Base-by-base conservation (phyloP, 1,140 invertebrate genomes). In the Cyclina sinensis region DNA sequence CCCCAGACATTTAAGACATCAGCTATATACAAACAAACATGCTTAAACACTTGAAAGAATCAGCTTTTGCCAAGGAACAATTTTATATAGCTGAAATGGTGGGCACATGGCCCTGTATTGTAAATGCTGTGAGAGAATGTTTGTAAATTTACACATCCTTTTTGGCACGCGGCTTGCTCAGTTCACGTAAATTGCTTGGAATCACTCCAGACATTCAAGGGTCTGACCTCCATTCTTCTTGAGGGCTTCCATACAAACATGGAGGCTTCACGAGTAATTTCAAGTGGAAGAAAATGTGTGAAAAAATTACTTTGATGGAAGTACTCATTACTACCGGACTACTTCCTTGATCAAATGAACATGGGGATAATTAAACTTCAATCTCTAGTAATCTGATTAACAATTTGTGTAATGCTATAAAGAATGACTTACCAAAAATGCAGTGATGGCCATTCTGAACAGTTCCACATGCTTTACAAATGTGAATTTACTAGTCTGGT, bases 141-240 rank as follows among this genome's bases (percentile, higher is more conserved):
- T 81, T 57, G 59, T 81, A 81, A 81, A 84, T 43, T 84, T 35
- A 46, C 65, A 73, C 65, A 51, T 84, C 82, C 82, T 70, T 35
- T 84, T 51, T 84, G 82, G 82, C 82, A 84, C 48, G 2, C 30
- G n/a, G 24, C 2, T 32, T 21, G 30, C 30, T 57, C 27, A 48
- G 62, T 35, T 48, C 82, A 84, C 35, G 82, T 24, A 84, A 84
- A 73, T 84, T 70, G 82, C 46, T 73, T 84, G 82, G 82, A 84
- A 68, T 48, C 12, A 11, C 39, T 84, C 82, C 82, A 84, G 82
- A 54, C 32, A 12, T 68, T 82, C 37, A 68, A 83, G 81, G 46
- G 62, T 51, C 24, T 70, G 57, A 83, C 59, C 81, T 30, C 39
- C n/a, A 76, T 48, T 48, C 39, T 48, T 1, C 73, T 76, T 76